Percentiles rank a stretch among this genome's conserved stretches.
These are phyloP conservation scores for Phorcus lineatus DNA, from an alignment of 2,888 invertebrate genomes.

Conservation along the genomic window DNA sequence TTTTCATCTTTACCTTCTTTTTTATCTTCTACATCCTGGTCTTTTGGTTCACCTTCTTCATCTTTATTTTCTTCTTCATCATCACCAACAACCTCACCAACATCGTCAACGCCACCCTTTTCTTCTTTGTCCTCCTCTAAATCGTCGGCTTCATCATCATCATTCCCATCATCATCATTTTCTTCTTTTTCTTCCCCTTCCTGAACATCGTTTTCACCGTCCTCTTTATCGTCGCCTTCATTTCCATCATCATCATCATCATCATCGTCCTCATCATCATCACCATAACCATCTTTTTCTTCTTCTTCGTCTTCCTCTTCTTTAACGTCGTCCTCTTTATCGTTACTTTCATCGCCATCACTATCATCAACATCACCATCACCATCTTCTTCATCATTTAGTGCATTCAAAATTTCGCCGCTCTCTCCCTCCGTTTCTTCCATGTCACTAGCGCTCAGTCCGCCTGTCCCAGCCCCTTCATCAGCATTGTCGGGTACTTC, in stretches of 20 bases:
- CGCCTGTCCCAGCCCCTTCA: too few species aligned
- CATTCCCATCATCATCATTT: neutral
- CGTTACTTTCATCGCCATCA: neutral
- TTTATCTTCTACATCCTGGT: neutral
- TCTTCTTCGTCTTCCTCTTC: neutral
- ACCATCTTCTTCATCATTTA: neutral
- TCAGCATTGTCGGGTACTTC: too few species aligned
- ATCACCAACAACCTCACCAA: neutral
- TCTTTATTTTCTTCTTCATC: too few species aligned
- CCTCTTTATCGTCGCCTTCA: neutral
- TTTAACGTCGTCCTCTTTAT: neutral
- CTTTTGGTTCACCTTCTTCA: neutral
- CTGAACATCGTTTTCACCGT: neutral
- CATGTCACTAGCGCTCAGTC: too few species aligned
- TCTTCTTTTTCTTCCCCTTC: neutral
- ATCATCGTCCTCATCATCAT: constrained; percentile 19
- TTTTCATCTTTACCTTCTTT: neutral
- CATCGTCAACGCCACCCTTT: neutral
- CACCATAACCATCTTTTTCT: neutral
- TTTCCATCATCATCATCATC: neutral
- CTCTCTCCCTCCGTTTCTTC: neutral
- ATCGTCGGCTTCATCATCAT: neutral
- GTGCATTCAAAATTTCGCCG: too few species aligned
- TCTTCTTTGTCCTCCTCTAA: neutral
- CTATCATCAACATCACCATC: neutral